Evolutionary conservation across 2,888 invertebrate species (phyloP), one percentile per base, ranked within the genome.

Genomic region (Drosophila austrosaltans): DNA sequence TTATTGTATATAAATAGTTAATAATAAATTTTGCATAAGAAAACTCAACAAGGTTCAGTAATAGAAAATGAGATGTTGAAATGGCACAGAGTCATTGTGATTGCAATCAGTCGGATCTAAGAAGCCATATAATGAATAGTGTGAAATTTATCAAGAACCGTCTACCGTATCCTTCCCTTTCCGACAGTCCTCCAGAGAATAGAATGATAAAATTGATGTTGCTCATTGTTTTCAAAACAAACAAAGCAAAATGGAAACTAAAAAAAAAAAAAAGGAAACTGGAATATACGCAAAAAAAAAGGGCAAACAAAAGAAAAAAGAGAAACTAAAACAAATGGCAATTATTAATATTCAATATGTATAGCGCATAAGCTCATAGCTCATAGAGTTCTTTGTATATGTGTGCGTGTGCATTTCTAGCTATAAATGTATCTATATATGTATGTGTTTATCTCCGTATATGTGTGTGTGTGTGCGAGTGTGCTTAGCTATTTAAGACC

Each of bases 211-310:
- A 69, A 63, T 32, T 57, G 10, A 67, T 58, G 59, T 71, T 84
- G 84, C 87, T 84, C 84, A 84, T 78, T 82, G 82, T 82, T 83
- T 83, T 40, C 64, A 78, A 81, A 83, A 83, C 82, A 79, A 76
- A 79, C 64, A 82, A 62, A 76, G 68, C 48, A 54, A 57, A 59
- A 65, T 42, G n/a, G 36, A 42, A 65, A 36, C 36, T 1, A 3
- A 44, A n/a, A 40, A 7, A 30, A n/a, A 28, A 8, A 53, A 61
- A 69, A 48, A 39, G 32, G 16, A 60, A 67, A 62, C 54, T 30
- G 25, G 54, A 25, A 61, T 36, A n/a, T 40, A 44, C 57, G 30
- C 16, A 16, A 56, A 20, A 62, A 66, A 48, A n/a, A 62, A 69
- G 53, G 32, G 39, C 30, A 63, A 65, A 72, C 59, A 58, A 22